Evolutionary conservation across 2,888 invertebrate genomes (phyloP).

Genomic region (Penaeus monodon): DNA sequence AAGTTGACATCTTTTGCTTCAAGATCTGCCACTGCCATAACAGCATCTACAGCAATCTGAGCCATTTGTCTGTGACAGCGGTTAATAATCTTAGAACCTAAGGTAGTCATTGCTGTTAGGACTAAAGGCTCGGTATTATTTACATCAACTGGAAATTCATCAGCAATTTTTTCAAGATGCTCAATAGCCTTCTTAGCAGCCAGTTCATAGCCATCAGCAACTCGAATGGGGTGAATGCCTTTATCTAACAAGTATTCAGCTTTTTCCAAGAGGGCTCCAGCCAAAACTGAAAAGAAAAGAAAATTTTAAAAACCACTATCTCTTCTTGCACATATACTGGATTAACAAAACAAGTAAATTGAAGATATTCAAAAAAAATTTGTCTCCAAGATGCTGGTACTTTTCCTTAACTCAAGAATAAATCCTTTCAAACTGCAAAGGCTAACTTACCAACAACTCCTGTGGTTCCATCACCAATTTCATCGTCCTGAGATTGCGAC

Average conservation of each 20-base stretch:
- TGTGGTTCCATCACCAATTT: conserved; percentile 99
- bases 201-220: conserved; percentile 98
- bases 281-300: conserved; percentile 74
- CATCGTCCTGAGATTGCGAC: conserved; percentile 98
- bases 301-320: neutral
- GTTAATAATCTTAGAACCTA: conserved; percentile 84
- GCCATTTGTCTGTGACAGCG: conserved; percentile 98
- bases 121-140: conserved; percentile 89
- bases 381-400: too few relatives aligned
- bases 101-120: conserved; percentile 96
- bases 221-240: conserved; percentile 98
- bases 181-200: conserved; percentile 90
- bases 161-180: conserved; percentile 89
- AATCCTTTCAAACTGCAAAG: neutral
- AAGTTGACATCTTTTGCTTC: conserved; percentile 97
- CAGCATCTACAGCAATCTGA: conserved; percentile 97
- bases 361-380: too few relatives aligned
- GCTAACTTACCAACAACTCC: conserved; percentile 84
- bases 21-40: conserved; percentile 94
- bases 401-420: neutral
- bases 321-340: too few relatives aligned
- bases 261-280: conserved; percentile 93
- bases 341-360: too few relatives aligned
- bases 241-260: conserved; percentile 92
- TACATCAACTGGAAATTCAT: conserved; percentile 87